These are phyloP conservation scores for Nothura maculosa DNA, from an alignment of 2,797 vertebrate genomes.

Conservation along the genomic window DNA sequence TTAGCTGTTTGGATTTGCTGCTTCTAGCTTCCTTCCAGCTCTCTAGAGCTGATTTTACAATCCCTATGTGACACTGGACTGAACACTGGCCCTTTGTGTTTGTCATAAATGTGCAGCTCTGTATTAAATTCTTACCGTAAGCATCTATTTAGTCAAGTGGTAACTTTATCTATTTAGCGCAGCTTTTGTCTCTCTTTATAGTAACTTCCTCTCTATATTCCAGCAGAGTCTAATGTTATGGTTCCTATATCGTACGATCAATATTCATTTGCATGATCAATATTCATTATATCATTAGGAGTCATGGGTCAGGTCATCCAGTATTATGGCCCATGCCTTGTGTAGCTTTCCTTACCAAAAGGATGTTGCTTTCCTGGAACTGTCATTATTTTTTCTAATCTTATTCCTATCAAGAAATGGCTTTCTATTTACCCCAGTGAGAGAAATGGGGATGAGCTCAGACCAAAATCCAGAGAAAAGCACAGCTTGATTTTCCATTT, in stretches of 20 bases:
- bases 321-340: background rate
- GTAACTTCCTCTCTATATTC: background rate
- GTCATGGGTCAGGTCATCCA: background rate
- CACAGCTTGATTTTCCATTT: slow-evolving; percentile 35
- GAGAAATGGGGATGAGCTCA: background rate
- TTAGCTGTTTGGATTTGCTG: background rate
- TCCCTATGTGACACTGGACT: background rate
- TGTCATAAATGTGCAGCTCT: background rate
- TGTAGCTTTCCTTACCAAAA: background rate
- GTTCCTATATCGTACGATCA: background rate
- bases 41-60: background rate
- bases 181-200: background rate
- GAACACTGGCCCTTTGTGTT: background rate
- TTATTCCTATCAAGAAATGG: background rate
- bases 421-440: background rate
- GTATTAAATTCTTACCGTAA: background rate
- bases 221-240: background rate
- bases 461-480: background rate
- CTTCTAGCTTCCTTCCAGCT: background rate
- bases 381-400: background rate
- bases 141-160: background rate
- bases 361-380: background rate
- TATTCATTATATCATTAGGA: background rate
- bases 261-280: background rate
- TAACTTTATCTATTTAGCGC: background rate